A percentile compares a stretch with the other conserved stretches of the same genome.
These are phyloP conservation scores for Synanthedon andrenaeformis DNA, from an alignment of 2,888 invertebrate genomes.

Conservation along the genomic window DNA sequence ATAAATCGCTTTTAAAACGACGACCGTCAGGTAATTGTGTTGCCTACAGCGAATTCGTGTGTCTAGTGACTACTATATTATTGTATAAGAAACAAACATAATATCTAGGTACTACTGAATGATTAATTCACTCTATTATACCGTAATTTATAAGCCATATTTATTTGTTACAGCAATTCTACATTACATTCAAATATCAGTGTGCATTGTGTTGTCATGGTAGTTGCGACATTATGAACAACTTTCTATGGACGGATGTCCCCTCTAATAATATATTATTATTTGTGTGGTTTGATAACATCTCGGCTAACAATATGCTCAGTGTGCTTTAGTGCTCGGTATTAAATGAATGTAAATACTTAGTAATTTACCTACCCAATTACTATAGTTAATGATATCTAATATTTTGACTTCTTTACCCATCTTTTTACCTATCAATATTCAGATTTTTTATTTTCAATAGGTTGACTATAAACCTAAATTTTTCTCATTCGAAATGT, in stretches of 20 bases:
- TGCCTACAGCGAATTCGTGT: neutral
- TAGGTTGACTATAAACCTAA: too few relatives aligned
- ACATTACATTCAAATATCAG: neutral
- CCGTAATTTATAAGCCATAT: neutral
- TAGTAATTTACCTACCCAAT: too few relatives aligned
- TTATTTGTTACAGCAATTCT: neutral
- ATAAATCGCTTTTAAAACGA: neutral
- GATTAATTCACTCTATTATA: neutral
- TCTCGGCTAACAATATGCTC: conserved; percentile 13
- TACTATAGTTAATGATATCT: too few relatives aligned
- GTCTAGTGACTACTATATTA: neutral
- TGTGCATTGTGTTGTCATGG: conserved; percentile 9
- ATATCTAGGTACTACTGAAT: neutral
- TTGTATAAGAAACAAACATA: neutral
- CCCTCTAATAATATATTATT: conserved; percentile 26
- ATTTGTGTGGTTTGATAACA: conserved; percentile 23
- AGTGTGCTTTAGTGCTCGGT: neutral
- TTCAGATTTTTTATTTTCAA: too few relatives aligned
- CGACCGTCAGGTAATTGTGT: neutral
- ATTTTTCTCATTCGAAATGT: too few relatives aligned
- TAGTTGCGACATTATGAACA: conserved; percentile 8
- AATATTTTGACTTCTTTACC: too few relatives aligned
- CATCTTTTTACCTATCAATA: too few relatives aligned
- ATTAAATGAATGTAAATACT: too few relatives aligned
- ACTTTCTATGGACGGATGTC: conserved; percentile 40